Evolutionary conservation across 2,797 vertebrate genomes (phyloP), one percentile per base, ranked within the genome.

Genomic region (Hyperoplus immaculatus): DNA sequence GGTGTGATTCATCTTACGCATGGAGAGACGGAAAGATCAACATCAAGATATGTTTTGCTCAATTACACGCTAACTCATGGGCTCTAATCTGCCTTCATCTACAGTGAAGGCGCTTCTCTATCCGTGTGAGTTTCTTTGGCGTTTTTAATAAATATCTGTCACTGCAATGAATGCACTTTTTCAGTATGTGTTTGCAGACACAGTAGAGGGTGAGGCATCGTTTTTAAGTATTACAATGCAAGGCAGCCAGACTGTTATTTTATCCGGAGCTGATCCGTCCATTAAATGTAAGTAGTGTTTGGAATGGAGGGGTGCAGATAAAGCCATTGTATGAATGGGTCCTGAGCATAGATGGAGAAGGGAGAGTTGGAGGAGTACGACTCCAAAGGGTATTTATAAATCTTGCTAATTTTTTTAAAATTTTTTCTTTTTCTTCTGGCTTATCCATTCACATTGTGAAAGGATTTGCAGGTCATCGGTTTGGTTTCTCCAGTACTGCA

Each of bases 11-110:
- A 94, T 92, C 83, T 86, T 77, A 64, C 72, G 81, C 68, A 41
- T 84, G 68, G 62, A 84, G 77, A 74, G 64, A 82, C 73, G 55
- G 70, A 80, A 66, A 86, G 82, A 84, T 78, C 77, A 85, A 89
- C 90, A 92, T 92, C 87, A 83, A 87, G 82, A 91, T 91, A 80
- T 80, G 87, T 92, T 94, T 82, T 89, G 87, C 85, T 88, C 91
- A 89, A 90, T 94, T 93, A 90, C 83, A 45, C 77, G 4, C 87
- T 80, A 29, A 88, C 84, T 72, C 81, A 72, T 73, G 69, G 69
- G 67, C 63, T 69, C 66, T 39, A 4, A 72, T 78, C 71, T 76
- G 71, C 71, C 85, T 86, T 86, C 67, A 83, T 69, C 71, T 88
- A 75, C 67, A 63, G 77, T 78, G 83, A 75, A 80, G 49, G 64